Percentiles rank a stretch among this genome's conserved stretches.
These are phyloP conservation scores for Panthera uncia DNA, from an alignment of 2,113 vertebrate genomes.

Conservation along the genomic window DNA sequence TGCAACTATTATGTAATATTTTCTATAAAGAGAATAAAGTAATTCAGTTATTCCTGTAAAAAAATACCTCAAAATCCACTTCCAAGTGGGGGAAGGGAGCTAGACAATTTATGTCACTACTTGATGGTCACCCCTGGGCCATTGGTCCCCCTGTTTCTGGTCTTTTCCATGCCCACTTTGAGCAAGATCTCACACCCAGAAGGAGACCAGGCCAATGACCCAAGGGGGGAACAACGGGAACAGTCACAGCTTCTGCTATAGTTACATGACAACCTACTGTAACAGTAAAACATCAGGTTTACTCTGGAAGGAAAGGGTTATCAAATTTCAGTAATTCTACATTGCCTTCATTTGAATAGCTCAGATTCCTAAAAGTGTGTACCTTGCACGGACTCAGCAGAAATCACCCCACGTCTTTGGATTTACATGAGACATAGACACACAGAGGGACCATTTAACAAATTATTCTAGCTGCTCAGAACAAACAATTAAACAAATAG, in stretches of 20 bases:
- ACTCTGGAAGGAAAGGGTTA: background rate
- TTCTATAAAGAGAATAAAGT: too few relatives aligned
- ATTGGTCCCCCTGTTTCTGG: background rate
- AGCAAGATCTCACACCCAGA: background rate
- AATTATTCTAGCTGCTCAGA: background rate
- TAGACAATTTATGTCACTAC: background rate
- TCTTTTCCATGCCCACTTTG: background rate
- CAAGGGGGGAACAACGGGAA: background rate
- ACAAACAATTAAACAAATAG: constrained; percentile 2
- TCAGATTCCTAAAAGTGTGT: background rate
- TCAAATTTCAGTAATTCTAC: background rate
- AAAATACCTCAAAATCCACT: background rate
- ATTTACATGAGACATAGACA: background rate
- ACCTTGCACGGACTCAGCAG: background rate
- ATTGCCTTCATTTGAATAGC: constrained; percentile 13
- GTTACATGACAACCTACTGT: background rate
- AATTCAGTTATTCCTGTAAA: too few relatives aligned
- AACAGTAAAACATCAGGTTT: background rate
- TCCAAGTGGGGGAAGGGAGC: background rate
- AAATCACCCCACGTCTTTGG: background rate
- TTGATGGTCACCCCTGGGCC: background rate
- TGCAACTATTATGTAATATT: too few relatives aligned
- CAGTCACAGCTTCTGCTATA: background rate
- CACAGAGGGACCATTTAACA: constrained; percentile 32
- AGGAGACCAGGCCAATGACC: background rate